phyloP scores from a whole-genome alignment of 1,140 invertebrate species.

The Meteorus sp. region DNA sequence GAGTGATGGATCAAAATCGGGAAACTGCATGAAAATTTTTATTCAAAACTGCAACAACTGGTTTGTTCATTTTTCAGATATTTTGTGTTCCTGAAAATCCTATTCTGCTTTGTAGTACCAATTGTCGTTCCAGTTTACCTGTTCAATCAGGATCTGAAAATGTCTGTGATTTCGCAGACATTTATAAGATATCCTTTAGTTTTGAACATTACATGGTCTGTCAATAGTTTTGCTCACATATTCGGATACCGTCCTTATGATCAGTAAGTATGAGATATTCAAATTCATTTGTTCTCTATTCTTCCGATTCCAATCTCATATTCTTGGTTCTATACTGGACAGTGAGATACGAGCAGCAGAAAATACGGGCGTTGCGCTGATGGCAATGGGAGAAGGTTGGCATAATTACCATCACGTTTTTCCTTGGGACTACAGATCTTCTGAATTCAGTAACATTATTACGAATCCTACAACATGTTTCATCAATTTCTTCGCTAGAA shows the following conservation, averaged over 20 bases:
- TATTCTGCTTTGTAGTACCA: conserved; percentile 13
- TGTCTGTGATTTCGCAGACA: neutral
- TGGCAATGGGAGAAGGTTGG: conserved; percentile 75
- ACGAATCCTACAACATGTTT: conserved; percentile 58
- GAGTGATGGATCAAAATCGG: too few species aligned
- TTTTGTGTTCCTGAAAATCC: neutral
- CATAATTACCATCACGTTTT: conserved; percentile 94
- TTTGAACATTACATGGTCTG: conserved; percentile 70
- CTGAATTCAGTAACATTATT: conserved; percentile 63
- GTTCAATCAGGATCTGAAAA: conserved; percentile 11
- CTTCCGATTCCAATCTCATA: neutral
- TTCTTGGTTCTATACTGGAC: conserved; percentile 31
- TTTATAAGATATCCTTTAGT: conserved; percentile 55
- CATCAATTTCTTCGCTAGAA: conserved; percentile 60
- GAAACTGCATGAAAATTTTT: neutral
- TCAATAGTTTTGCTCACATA: conserved; percentile 72
- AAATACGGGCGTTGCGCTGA: conserved; percentile 35
- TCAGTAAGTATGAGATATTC: conserved; percentile 52
- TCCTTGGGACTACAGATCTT: conserved; percentile 78
- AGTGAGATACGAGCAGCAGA: conserved; percentile 61
- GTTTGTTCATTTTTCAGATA: neutral
- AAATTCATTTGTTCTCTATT: too few species aligned
- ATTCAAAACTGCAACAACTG: neutral
- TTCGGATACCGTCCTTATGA: conserved; percentile 70
- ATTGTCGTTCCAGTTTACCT: conserved; percentile 13